phyloP scores from a whole-genome alignment of 2,888 invertebrate species.

The Brachyopa scutellaris region DNA sequence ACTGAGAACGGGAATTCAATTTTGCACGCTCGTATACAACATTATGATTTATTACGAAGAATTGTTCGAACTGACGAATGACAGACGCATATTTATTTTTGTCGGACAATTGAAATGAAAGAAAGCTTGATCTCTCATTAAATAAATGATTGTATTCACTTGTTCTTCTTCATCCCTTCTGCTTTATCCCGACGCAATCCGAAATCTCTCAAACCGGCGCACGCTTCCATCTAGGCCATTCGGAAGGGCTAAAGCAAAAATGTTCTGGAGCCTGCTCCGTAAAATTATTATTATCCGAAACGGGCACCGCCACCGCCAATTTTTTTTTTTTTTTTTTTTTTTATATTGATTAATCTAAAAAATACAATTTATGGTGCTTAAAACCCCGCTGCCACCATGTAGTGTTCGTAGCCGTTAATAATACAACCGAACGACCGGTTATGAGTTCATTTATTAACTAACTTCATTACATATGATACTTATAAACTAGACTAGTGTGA shows the following conservation, averaged over 20 bases:
- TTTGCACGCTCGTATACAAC: no score
- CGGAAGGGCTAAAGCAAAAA: not conserved
- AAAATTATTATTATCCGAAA: not conserved
- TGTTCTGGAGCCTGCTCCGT: not conserved
- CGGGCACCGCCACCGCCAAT: not conserved
- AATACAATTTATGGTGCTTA: no score
- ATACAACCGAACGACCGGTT: no score
- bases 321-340: no score
- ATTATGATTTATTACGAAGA: no score
- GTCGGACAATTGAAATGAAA: not conserved
- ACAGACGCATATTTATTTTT: conserved; percentile 4
- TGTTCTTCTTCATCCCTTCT: conserved; percentile 10
- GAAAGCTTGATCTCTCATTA: conserved; percentile 5
- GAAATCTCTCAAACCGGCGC: not conserved
- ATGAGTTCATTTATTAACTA: no score
- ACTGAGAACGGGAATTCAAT: no score
- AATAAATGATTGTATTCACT: not conserved
- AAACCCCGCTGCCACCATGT: no score
- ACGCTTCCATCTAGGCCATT: not conserved
- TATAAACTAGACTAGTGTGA: no score
- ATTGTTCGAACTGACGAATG: not conserved
- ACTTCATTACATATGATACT: no score
- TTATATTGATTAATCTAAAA: no score
- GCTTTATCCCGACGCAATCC: not conserved
- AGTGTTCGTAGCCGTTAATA: no score